Evolutionary conservation across 2,113 vertebrate species (phyloP).

Genomic region (Misgurnus anguillicaudatus): DNA sequence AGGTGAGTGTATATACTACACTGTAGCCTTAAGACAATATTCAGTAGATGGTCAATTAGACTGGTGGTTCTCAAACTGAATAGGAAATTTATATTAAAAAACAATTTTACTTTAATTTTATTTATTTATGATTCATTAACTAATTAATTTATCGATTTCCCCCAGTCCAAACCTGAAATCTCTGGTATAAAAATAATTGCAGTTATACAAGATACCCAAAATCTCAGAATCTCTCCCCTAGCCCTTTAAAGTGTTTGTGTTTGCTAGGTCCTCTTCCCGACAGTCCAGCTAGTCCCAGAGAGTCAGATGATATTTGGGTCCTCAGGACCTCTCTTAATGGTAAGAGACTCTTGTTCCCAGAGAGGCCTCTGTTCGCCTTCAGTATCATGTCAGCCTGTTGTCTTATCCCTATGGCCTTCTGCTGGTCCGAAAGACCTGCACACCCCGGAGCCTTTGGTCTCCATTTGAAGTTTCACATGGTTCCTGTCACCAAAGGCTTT

Average conservation of each 20-base stretch:
- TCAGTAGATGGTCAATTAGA: background rate
- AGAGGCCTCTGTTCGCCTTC: constrained; percentile 35
- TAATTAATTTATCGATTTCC: background rate
- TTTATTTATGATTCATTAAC: no score
- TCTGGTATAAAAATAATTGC: background rate
- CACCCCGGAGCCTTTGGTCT: background rate
- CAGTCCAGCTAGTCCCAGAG: constrained; percentile 64
- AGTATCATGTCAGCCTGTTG: background rate
- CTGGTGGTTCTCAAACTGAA: background rate
- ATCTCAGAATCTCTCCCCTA: constrained; percentile 1
- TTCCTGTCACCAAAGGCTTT: background rate
- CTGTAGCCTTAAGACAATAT: no score
- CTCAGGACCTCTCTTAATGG: constrained; percentile 74
- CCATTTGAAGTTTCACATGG: background rate
- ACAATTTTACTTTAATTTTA: no score
- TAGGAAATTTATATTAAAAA: no score
- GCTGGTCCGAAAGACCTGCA: background rate
- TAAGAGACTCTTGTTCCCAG: constrained; percentile 67
- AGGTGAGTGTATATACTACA: background rate
- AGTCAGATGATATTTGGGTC: constrained; percentile 76
- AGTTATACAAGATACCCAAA: background rate
- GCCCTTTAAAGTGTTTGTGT: constrained; percentile 67
- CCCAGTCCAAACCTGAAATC: background rate
- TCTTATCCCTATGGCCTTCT: constrained; percentile 12
- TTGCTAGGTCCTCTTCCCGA: constrained; percentile 69